Percentiles rank a stretch among this genome's conserved stretches.
These are phyloP conservation scores for Patella pellucida DNA, from an alignment of 2,888 invertebrate genomes.

Conservation along the genomic window DNA sequence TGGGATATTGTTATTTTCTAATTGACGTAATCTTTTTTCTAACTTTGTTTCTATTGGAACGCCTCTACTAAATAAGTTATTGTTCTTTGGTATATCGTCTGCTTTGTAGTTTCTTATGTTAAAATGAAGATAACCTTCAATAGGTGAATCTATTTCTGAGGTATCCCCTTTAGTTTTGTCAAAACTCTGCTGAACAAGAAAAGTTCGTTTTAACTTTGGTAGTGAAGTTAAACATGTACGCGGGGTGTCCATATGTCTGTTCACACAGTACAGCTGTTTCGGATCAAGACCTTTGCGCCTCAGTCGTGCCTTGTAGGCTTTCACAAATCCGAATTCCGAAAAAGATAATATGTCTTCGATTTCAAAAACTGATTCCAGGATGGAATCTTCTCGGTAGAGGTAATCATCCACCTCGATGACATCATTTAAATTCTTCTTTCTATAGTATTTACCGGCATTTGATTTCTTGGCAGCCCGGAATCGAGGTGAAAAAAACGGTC, in stretches of 20 bases:
- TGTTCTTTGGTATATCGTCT: background rate
- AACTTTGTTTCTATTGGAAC: background rate
- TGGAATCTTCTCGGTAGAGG: background rate
- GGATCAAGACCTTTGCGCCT: background rate
- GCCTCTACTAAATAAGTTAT: background rate
- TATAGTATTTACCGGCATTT: background rate
- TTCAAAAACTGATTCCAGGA: background rate
- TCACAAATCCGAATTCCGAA: constrained; percentile 8
- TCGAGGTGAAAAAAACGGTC: constrained; percentile 4
- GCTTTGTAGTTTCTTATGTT: background rate
- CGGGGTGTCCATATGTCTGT: background rate
- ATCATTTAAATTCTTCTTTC: background rate
- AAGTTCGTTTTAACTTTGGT: background rate
- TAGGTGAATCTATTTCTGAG: background rate
- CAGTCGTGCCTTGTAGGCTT: background rate
- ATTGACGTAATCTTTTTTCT: background rate
- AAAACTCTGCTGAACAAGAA: background rate
- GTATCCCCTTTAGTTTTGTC: background rate
- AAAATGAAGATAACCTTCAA: background rate
- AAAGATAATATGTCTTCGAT: background rate
- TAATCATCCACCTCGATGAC: background rate
- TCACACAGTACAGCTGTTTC: background rate
- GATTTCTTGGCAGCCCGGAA: background rate
- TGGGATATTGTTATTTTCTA: background rate
- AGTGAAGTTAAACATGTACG: background rate